phyloP scores from a whole-genome alignment of 2,888 invertebrate genomes.

The Panzeria rudis region DNA sequence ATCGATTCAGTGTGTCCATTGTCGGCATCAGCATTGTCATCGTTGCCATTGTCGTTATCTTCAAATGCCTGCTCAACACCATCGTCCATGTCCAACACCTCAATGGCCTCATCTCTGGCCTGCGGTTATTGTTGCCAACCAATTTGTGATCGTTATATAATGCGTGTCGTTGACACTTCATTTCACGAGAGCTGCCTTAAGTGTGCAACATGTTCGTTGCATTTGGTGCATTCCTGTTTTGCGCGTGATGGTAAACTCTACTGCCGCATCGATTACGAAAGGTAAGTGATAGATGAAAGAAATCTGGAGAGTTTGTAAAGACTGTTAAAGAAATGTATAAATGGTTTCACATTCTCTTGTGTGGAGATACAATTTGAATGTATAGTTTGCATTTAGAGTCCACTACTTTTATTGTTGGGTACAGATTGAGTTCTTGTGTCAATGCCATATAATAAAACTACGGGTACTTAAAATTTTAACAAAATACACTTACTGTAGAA shows the following conservation, averaged over 20 bases:
- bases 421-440: too few relatives aligned
- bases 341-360: neutral
- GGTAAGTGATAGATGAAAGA: slow-evolving; percentile 84
- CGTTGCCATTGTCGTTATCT: slow-evolving; percentile 63
- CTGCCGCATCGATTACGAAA: slow-evolving; percentile 91
- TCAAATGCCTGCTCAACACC: slow-evolving; percentile 67
- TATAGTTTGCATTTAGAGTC: too few relatives aligned
- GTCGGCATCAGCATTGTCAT: slow-evolving; percentile 58
- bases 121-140: slow-evolving; percentile 89
- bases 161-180: slow-evolving; percentile 89
- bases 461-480: too few relatives aligned
- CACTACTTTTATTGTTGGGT: too few relatives aligned
- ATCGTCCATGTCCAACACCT: slow-evolving; percentile 63
- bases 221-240: slow-evolving; percentile 90
- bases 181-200: slow-evolving; percentile 92
- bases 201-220: slow-evolving; percentile 89
- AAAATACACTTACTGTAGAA: too few relatives aligned
- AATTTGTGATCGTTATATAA: slow-evolving; percentile 90
- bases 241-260: slow-evolving; percentile 89
- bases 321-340: neutral
- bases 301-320: neutral
- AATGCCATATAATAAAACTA: too few relatives aligned
- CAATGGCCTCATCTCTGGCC: slow-evolving; percentile 63
- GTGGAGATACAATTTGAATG: too few relatives aligned
- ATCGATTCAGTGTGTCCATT: slow-evolving; percentile 61